Base-by-base conservation (phyloP, 2,888 invertebrate genomes). In the Sphaerophoria taeniata region DNA sequence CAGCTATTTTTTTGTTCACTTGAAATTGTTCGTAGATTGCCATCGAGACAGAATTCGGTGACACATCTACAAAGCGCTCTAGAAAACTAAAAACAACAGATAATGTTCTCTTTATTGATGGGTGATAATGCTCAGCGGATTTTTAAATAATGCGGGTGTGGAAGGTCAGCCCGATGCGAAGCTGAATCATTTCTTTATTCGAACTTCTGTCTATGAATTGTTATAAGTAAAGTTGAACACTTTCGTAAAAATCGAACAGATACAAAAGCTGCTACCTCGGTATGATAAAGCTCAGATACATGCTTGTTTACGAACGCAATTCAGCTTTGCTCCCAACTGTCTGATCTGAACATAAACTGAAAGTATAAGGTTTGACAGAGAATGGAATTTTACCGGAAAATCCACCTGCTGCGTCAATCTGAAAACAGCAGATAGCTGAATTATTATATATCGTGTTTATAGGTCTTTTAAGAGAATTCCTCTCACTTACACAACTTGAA, bases 361-460 rank as follows among this genome's bases (percentile, higher is more conserved):
- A 39, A 43, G 43, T 39, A 24, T 3, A 49, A 33, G 70, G 74
- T 58, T 70, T 14, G 5, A 47, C 60, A 45, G 45, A 51, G 67
- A 82, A 71, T 53, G 55, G 31, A 70, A 73, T 58, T 74, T 51
- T 51, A 70, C 43, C 55, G 31, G 67, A 76, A 76, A 81, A 85
- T 85, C 81, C 85, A 85, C 81, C 85, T 85, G 85, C 85, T 85
- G 81, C 85, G 69, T 77, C 85, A 77, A 76, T 81, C 61, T 81
- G 81, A 73, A 85, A 81, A 80, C 81, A 81, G 85, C 24, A 24
- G 61, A 16, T 69, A 3, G 81, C 85, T 85, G 81, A 85, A 85
- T 43, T 85, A 53, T 24, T 24, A 24, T 24, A 63, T 60, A 63
- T 67, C 73, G 76, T 76, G 47, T 73, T 55, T 45, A n/a, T 5